phyloP scores from a whole-genome alignment of 2,113 vertebrate species.

The Mionectes macconnelli region DNA sequence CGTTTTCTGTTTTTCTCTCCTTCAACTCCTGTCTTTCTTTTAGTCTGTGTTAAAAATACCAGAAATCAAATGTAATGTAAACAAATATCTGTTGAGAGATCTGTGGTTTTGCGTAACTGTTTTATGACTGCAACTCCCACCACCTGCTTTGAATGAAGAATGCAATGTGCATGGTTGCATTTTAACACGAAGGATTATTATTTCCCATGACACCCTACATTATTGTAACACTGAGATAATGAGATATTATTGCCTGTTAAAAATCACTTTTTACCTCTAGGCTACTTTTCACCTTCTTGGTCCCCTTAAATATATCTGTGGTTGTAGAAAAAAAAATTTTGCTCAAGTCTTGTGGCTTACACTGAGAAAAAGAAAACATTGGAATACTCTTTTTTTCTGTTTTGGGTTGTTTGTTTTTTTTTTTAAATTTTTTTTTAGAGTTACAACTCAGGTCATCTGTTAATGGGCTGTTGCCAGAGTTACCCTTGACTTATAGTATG shows the following conservation, averaged over 20 bases:
- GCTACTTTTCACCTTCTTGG: not conserved
- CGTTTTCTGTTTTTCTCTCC: not conserved
- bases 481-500: constrained; percentile 22
- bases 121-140: not conserved
- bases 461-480: constrained; percentile 10
- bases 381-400: not conserved
- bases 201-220: not conserved
- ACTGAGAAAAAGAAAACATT: not conserved
- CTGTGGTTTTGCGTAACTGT: not conserved
- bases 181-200: not conserved
- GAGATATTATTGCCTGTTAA: not conserved
- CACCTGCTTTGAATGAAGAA: not conserved
- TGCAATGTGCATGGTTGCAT: not conserved
- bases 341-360: not conserved
- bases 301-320: constrained; percentile 14
- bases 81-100: not conserved
- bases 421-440: not conserved
- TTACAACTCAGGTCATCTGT: not conserved
- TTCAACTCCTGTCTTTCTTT: not conserved
- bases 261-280: not conserved
- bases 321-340: not conserved
- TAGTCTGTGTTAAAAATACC: not conserved
- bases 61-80: not conserved
- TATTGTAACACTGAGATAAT: not conserved
- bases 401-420: no score